Base-by-base conservation (phyloP, 2,888 invertebrate genomes). In the Lucinisca nassula region DNA sequence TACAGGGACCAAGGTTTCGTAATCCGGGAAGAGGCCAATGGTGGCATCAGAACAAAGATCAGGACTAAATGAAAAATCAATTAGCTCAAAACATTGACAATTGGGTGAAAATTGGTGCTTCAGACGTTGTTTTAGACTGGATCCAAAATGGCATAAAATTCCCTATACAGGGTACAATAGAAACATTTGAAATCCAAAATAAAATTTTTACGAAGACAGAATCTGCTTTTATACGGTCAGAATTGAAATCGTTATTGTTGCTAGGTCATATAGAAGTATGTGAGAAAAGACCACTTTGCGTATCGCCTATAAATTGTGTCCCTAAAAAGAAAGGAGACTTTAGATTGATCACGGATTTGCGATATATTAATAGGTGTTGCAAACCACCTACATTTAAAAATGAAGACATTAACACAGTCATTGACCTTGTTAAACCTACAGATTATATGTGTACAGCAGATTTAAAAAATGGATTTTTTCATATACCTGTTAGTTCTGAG, bases 391-490 rank as follows among this genome's bases (percentile, higher is more conserved):
- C 45, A 38, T 81, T 81, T 70, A 70, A 45, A 35, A 74, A 81
- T 70, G 85, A 85, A 72, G 81, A 85, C 40, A 85, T 85, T n/a
- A 77, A 72, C 1, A 37, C 35, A 27, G 77, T 72, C 35, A 55
- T 35, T 38, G 49, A 51, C 24, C n/a, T 80, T 12, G 61, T 84
- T 38, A 51, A 51, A 51, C 76, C 84, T 10, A 55, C 37, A 27
- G 79, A 84, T 67, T 70, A 73, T 27, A 72, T 78, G 24, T 17
- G 77, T 0, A 84, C 79, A 17, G 72, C 79, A 37, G 85, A 85
- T 77, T 38, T 85, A 14, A 85, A 85, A 37, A 49, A 85, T 70
- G 76, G 80, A 45, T 85, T 85, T 55, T 77, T 67, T 32, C 81
- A 85, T 61, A 51, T 81, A 38, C 72, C 77, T n/a, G 79, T 79